Conservation (phyloP, 2,113 vertebrate species). For the Neotoma lepida region DNA sequence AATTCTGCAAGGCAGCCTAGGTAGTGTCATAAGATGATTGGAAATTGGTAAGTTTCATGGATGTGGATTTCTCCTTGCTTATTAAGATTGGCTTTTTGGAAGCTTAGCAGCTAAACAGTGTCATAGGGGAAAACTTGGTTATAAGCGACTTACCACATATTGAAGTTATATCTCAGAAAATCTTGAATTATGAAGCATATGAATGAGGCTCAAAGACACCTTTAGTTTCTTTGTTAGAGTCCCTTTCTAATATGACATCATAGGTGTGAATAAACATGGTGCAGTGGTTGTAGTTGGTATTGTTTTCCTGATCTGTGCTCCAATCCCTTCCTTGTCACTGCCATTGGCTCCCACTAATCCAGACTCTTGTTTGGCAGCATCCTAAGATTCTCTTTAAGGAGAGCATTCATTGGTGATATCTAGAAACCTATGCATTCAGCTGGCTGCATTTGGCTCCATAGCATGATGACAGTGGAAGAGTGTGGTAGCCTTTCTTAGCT, state of each 20-base stretch:
- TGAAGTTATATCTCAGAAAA: conserved; percentile 62
- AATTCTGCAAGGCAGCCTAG: conserved; percentile 7
- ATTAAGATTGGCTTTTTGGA: conserved; percentile 70
- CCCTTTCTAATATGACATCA: background rate
- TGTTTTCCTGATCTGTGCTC: background rate
- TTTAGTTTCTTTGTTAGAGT: conserved; percentile 12
- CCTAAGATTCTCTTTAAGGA: background rate
- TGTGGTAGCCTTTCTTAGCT: background rate
- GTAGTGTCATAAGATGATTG: conserved; percentile 12
- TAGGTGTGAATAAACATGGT: background rate
- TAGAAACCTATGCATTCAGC: background rate
- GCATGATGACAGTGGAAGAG: background rate
- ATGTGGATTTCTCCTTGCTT: conserved; percentile 5
- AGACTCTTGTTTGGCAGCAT: background rate
- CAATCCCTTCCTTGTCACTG: background rate
- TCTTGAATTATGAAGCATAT: conserved; percentile 12
- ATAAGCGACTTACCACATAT: conserved; percentile 56
- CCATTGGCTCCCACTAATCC: background rate
- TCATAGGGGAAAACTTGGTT: conserved; percentile 1
- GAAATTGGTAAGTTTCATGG: conserved; percentile 32
- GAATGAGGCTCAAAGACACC: conserved; percentile 9
- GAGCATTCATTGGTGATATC: background rate
- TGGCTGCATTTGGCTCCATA: background rate
- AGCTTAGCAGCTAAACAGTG: conserved; percentile 5
- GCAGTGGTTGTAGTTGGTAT: background rate